Evolutionary conservation across 37 sponge, comb jelly and placozoan genomes (phyloP).

Genomic region (Geodia barretti): DNA sequence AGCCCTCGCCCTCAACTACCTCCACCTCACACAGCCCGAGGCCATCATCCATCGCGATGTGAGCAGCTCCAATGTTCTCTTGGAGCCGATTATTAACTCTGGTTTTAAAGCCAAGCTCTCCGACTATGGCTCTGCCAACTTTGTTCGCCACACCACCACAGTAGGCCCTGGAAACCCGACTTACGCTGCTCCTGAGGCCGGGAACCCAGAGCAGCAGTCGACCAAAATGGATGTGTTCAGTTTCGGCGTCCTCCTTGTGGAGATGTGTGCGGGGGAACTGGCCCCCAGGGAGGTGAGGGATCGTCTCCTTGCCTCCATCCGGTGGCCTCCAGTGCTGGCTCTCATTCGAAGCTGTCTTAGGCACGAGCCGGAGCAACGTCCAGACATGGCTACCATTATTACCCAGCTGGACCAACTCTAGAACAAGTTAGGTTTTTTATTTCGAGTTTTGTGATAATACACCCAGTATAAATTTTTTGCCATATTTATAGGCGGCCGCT

Average conservation of each 20-base stretch:
- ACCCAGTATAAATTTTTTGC: too few species aligned
- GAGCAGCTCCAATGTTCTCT: constrained; percentile 62
- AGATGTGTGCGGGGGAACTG: constrained; percentile 49
- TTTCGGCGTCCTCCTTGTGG: constrained; percentile 63
- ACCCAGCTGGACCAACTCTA: not conserved
- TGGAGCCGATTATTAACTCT: not conserved
- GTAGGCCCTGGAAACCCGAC: constrained; percentile 40
- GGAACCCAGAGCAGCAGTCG: constrained; percentile 33
- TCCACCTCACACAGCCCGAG: constrained; percentile 51
- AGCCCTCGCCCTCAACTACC: constrained; percentile 62
- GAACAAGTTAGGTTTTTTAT: constrained; percentile 41
- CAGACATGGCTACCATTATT: not conserved
- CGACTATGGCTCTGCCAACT: constrained; percentile 71
- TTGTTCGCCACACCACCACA: constrained; percentile 25
- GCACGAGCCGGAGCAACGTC: not conserved
- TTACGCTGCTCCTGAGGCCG: constrained; percentile 73
- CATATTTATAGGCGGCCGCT: too few species aligned
- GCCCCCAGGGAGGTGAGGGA: constrained; percentile 3
- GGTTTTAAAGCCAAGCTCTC: constrained; percentile 47
- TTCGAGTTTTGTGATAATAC: too few species aligned
- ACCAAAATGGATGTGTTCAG: constrained; percentile 81
- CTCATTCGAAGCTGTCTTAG: constrained; percentile 1
- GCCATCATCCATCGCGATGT: constrained; percentile 75
- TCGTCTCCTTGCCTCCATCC: too few species aligned
- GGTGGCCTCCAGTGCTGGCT: constrained; percentile 22